Evolutionary conservation across 2,797 vertebrate species (phyloP), one percentile per base, ranked within the genome.

Genomic region (Enteromius paludinosus): DNA sequence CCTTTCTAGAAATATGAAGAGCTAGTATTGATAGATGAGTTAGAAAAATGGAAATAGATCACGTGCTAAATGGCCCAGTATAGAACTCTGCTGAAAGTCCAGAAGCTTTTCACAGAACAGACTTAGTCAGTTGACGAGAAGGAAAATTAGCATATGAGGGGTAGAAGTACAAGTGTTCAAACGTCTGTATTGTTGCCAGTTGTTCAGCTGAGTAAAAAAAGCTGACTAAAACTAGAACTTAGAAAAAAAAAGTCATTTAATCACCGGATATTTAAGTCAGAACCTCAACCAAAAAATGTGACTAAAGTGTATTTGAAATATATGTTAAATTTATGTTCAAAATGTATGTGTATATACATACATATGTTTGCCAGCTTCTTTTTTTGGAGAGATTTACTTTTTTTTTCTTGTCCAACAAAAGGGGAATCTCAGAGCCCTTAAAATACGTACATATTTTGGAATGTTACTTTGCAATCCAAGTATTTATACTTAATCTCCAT

Each of bases 401-500:
- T 43, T 12, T 12, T 43, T 43, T 43, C 18, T 54, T 20, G 1
- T 12, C 18, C 28, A 33, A 25, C 17, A 30, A 52, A 72, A 23
- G 8, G 1, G 10, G 23, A 30, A 45, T 54, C 56, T 14, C 14
- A 25, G 17, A 62, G 62, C 43, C 35, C 6, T 28, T 15, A 28
- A 18, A 20, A 61, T 7, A 28, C 38, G 10, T 18, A 28, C 30
- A n/a, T 23, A 49, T 68, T 35, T 38, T 17, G 15, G 9, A 78
- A 68, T 35, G 4, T 66, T 23, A 54, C 23, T 59, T 54, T 69
- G 9, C 47, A 69, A 79, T 69, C 38, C 52, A 61, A 47, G 18
- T 33, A 54, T 17, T 47, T 68, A 25, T 28, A 35, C 78, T 61
- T 78, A 10, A 78, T 75, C 64, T 41, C 20, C 33, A 45, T 28